Conservation (phyloP, 92 coral and sea anemone genomes). For the Actinernus sp. region DNA sequence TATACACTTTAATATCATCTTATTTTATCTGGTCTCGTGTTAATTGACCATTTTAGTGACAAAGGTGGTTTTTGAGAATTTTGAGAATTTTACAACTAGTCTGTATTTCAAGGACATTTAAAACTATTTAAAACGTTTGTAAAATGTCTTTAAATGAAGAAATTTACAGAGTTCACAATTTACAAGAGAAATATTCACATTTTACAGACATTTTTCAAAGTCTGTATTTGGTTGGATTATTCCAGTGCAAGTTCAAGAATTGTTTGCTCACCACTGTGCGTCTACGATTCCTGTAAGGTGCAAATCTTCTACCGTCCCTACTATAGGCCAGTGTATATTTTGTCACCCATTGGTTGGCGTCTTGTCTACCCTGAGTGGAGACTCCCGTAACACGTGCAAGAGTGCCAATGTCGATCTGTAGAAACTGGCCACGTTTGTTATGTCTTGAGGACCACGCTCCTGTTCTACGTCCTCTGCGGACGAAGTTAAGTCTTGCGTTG, state of each 20-base stretch:
- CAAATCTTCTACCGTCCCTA: conserved; percentile 60
- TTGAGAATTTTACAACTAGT: no score
- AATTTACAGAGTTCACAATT: no score
- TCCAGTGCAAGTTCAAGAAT: not conserved
- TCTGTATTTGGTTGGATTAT: no score
- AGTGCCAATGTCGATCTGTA: conserved; percentile 71
- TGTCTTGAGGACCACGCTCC: conserved; percentile 79
- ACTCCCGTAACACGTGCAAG: conserved; percentile 61
- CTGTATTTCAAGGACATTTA: no score
- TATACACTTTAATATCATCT: no score
- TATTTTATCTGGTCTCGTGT: no score
- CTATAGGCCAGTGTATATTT: conserved; percentile 60
- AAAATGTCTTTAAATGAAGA: no score
- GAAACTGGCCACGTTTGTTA: conserved; percentile 74
- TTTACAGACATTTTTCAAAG: no score
- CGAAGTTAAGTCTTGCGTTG: conserved; percentile 57
- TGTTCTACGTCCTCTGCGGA: conserved; percentile 43
- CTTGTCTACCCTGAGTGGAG: conserved; percentile 86
- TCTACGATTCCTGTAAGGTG: conserved; percentile 54
- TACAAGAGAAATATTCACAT: no score
- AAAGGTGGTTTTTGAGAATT: no score
- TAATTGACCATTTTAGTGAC: no score
- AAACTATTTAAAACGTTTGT: no score
- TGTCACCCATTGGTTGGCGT: conserved; percentile 79
- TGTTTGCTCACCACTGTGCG: conserved; percentile 45